Base-by-base conservation (phyloP, 2,888 invertebrate genomes). In the Anaspis maculata region DNA sequence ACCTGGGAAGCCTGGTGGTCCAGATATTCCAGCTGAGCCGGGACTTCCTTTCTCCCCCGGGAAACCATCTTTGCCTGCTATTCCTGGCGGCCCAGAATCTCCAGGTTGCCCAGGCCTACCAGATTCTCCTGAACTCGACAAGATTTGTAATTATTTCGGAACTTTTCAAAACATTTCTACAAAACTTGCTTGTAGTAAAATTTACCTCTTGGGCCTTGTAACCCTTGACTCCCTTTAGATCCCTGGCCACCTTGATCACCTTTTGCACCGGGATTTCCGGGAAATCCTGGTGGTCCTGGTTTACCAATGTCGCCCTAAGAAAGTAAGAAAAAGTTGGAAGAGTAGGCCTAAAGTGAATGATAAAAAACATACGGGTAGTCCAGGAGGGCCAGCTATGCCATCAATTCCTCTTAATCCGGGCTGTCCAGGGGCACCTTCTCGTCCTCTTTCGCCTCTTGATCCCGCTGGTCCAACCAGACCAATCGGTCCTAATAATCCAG, bases 1-100 rank as follows among this genome's bases (percentile, higher is more conserved):
- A 12, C 89, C 89, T 1, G 85, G 85, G 58, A 87, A 87, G 3
- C 90, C 91, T 54, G 85, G 84, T 2, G 80, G 74, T 1, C 87
- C 88, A 3, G 77, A 64, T 1, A 75, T 60, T n/a, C 88, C 88
- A 7, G 72, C 62, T 33, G 78, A 70, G 10, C 91, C 91, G 25
- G 75, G 69, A 21, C 74, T 74, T 14, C 89, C 89, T 54, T 88
- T 88, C 48, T 88, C 87, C 21, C 88, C 88, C 0, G 77, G 72
- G n/a, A 69, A 62, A 2, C 89, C 89, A 57, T 88, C 87, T 61
- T 80, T 79, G 7, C 88, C 89, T n/a, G 82, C 67, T 9, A 75
- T 67, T 1, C 89, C 88, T 12, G 77, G 72, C 0, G 79, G 72
- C 2, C 88, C 89, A 2, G 76, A 71, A 54, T 86, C 86, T 15